Evolutionary conservation across 2,113 vertebrate genomes (phyloP).

Genomic region (Lophius piscatorius): DNA sequence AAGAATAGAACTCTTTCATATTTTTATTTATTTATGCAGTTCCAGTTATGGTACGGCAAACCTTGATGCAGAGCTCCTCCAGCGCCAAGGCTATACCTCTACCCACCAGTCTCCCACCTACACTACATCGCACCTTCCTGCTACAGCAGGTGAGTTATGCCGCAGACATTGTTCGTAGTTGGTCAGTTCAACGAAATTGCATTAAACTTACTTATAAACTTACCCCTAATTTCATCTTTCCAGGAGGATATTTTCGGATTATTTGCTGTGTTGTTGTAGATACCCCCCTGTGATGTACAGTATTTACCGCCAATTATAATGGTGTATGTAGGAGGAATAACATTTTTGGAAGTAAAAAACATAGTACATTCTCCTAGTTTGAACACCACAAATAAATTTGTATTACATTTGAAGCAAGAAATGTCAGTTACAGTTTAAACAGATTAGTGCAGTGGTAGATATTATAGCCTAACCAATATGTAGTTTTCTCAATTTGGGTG

Average conservation of each 20-base stretch:
- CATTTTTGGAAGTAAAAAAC: too few relatives aligned
- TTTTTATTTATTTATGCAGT: conserved; percentile 68
- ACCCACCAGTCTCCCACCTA: conserved; percentile 92
- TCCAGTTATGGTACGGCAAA: conserved; percentile 94
- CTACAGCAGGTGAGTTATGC: conserved; percentile 85
- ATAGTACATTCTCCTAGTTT: too few relatives aligned
- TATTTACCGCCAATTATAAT: too few relatives aligned
- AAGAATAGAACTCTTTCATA: not conserved
- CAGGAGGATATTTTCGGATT: conserved; percentile 2
- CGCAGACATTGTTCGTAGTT: not conserved
- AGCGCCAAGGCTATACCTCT: conserved; percentile 89
- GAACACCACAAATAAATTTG: too few relatives aligned
- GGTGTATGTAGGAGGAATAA: too few relatives aligned
- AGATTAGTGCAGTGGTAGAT: not conserved
- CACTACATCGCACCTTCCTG: conserved; percentile 86
- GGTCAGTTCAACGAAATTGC: not conserved
- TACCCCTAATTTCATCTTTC: not conserved
- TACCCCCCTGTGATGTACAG: not conserved
- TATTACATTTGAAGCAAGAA: too few relatives aligned
- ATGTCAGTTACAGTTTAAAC: too few relatives aligned
- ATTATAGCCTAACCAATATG: not conserved
- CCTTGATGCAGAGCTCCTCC: conserved; percentile 92
- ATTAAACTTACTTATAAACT: not conserved
- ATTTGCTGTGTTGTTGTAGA: not conserved
- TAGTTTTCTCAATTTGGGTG: too few relatives aligned